phyloP scores from a whole-genome alignment of 64 coral and sea anemone genomes.

The Dendronephthya gigantea region DNA sequence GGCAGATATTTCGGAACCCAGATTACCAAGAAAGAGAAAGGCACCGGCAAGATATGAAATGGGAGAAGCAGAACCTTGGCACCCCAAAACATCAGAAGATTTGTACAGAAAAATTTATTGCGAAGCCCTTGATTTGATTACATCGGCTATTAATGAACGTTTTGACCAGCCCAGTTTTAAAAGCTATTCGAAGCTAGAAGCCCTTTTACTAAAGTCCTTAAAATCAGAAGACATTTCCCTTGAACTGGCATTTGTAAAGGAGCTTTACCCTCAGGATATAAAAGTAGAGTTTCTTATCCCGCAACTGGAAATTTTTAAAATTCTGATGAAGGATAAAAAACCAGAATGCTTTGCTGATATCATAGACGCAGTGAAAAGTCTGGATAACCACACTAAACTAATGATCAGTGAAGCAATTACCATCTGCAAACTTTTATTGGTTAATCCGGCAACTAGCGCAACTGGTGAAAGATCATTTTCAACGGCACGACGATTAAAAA shows the following conservation, averaged over 20 bases:
- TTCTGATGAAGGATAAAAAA: not conserved
- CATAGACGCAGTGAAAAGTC: not conserved
- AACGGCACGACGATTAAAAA: too few relatives aligned
- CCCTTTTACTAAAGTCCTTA: slow-evolving; percentile 19
- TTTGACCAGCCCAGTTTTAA: slow-evolving; percentile 31
- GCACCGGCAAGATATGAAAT: slow-evolving; percentile 14
- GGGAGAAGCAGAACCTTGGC: slow-evolving; percentile 14
- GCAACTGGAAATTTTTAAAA: not conserved
- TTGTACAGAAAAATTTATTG: slow-evolving; percentile 15
- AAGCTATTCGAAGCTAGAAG: slow-evolving; percentile 9
- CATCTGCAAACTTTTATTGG: too few relatives aligned
- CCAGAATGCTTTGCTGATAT: not conserved
- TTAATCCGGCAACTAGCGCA: not conserved
- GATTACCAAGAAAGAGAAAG: slow-evolving; percentile 29
- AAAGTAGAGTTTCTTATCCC: not conserved
- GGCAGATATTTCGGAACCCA: slow-evolving; percentile 1
- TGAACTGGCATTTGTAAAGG: too few relatives aligned
- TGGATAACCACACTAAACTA: too few relatives aligned
- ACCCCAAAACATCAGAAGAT: slow-evolving; percentile 16
- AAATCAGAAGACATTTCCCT: slow-evolving; percentile 19
- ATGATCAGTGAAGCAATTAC: too few relatives aligned
- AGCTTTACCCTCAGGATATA: slow-evolving; percentile 19
- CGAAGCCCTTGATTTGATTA: slow-evolving; percentile 13
- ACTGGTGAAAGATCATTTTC: too few relatives aligned
- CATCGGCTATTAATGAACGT: slow-evolving; percentile 19